Evolutionary conservation across 2,888 invertebrate genomes (phyloP), one percentile per base, ranked within the genome.

Genomic region (Chloroclystis v-ata): DNA sequence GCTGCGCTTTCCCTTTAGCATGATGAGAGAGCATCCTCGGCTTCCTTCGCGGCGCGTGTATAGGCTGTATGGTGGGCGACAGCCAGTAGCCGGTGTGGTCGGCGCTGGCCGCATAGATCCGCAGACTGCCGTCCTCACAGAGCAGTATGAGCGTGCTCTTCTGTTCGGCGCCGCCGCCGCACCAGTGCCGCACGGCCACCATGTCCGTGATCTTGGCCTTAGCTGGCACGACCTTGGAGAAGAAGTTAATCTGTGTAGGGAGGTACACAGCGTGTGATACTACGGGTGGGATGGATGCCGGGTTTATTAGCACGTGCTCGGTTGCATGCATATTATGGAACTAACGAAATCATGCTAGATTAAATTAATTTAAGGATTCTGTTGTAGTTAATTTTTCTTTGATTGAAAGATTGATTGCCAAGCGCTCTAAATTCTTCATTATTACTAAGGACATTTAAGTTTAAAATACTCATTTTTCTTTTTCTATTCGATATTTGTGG

Each of bases 121-220:
- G 91, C 53, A 99, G 86, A 71, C 97, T 97, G 26, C 98, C 98
- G 78, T 99, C 98, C 77, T 99, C 98, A 77, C 98, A 98, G 10
- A 99, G 89, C 16, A 98, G 78, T 54, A 98, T 95, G 44, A 98
- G 88, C 0, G 98, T 98, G 2, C 97, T 97, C 67, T 97, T 92
- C 66, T 92, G 91, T 65, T 97, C 95, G 20, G 92, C 92, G 7
- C 92, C 91, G 67, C 97, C 82, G 10, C 92, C 92, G 46, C 93
- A 93, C 52, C 93, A 92, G 74, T 98, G 98, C 1, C 98, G 91
- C 41, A 98, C 95, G 0, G 97, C 97, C 0, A 98, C 97, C 92
- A 98, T 96, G 75, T 98, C 98, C 78, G 97, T 97, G 35, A 98
- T 97, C 80, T 97, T 97, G 0, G 97, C 95, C 76, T 98, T 98